Evolutionary conservation across 1,140 invertebrate species (phyloP), one percentile per base, ranked within the genome.

Genomic region (Prorops nasuta): DNA sequence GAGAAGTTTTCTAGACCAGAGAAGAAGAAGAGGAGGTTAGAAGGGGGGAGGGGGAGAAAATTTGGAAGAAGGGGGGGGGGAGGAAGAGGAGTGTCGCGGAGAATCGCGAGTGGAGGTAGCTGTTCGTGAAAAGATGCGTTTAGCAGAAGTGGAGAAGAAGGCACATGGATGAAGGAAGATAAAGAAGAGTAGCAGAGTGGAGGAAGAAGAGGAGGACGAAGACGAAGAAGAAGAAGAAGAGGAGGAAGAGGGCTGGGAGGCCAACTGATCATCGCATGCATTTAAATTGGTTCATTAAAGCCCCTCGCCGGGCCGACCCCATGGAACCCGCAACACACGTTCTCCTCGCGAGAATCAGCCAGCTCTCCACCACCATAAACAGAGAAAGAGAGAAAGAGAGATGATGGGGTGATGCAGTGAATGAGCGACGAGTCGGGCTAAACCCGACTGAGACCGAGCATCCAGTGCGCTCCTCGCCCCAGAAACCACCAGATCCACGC

Each of bases 231-330:
- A 49, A 46, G 62, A 64, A 58, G 69, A 71, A 63, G 65, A 66
- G 69, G 60, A 68, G 71, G 69, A 73, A 67, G 67, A 74, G 69
- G 68, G 66, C 69, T 74, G 64, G 69, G 69, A 74, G 71, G 73
- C 71, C 71, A 77, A 76, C 72, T 75, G 75, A 77, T 77, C 72
- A 77, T 77, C 75, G 75, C 68, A 76, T 77, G 75, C 75, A 77
- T 77, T 76, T 77, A 77, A 77, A 77, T 77, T 77, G 75, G 75
- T 76, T 77, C 75, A 77, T 77, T 77, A 77, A 76, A 76, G 68
- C 70, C 64, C 66, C 69, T 61, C 57, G 58, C 61, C 57, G 65
- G 52, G 66, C 53, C 64, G 64, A 58, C 49, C 55, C 56, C 50
- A 59, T 56, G 52, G 49, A 60, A 52, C 35, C 53, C 58, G 38